These are phyloP conservation scores for Agrochola circellaris DNA, from an alignment of 2,888 invertebrate genomes.

Conservation along the genomic window DNA sequence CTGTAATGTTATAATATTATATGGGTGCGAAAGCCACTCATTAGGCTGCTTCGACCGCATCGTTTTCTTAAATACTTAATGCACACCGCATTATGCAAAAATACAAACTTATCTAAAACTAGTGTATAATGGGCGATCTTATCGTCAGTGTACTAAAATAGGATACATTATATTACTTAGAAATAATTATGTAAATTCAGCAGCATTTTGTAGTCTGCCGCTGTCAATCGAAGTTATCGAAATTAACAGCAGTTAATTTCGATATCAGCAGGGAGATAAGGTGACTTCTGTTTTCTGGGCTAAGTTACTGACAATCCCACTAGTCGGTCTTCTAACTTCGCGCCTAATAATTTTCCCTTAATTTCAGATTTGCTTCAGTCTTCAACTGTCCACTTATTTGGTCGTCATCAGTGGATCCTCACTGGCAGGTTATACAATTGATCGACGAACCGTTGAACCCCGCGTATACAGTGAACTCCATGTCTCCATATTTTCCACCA, in stretches of 20 bases:
- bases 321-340: not conserved
- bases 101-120: not conserved
- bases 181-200: not conserved
- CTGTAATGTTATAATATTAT: not conserved
- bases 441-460: constrained; percentile 78
- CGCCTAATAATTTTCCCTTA: not conserved
- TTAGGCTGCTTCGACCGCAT: not conserved
- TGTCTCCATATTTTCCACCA: constrained; percentile 68
- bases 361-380: constrained; percentile 73
- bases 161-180: not conserved
- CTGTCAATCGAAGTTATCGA: not conserved
- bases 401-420: constrained; percentile 75
- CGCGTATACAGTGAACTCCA: constrained; percentile 70
- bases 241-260: not conserved
- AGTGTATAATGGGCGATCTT: not conserved
- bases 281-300: too few relatives aligned
- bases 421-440: constrained; percentile 71
- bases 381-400: constrained; percentile 76
- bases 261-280: not conserved
- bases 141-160: not conserved
- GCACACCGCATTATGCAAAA: not conserved
- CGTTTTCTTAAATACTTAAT: not conserved
- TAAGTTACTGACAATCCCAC: too few relatives aligned
- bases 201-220: not conserved
- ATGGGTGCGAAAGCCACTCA: not conserved